Evolutionary conservation across 1,140 invertebrate genomes (phyloP).

Genomic region (Lucilia cuprina): DNA sequence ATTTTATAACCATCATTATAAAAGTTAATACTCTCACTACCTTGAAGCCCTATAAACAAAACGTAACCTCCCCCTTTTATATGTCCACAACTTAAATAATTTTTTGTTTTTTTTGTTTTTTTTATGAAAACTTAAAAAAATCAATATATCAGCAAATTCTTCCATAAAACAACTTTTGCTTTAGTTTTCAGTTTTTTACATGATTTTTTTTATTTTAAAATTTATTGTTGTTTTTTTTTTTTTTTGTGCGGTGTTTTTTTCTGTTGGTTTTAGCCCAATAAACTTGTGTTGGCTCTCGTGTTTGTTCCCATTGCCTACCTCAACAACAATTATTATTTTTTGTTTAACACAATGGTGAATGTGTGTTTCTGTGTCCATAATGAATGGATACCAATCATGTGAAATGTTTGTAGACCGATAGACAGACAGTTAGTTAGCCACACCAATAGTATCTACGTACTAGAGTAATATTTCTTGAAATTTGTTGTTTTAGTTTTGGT

Average conservation of each 20-base stretch:
- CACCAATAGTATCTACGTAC: background rate
- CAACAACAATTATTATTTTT: background rate
- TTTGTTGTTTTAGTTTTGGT: conserved; percentile 9
- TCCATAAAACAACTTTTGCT: no score
- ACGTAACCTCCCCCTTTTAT: no score
- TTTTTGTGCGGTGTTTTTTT: no score
- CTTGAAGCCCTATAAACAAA: no score
- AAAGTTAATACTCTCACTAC: no score
- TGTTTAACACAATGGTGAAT: background rate
- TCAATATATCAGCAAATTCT: background rate
- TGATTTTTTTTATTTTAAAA: no score
- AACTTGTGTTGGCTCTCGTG: background rate
- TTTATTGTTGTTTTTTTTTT: no score
- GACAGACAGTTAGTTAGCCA: background rate
- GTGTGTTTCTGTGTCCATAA: background rate
- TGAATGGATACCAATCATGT: background rate
- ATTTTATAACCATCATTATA: no score
- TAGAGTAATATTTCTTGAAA: background rate
- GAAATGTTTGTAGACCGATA: background rate
- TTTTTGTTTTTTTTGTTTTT: no score
- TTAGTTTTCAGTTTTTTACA: no score
- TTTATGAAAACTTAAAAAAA: background rate
- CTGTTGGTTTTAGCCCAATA: no score
- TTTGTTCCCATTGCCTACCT: conserved; percentile 31
- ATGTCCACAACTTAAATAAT: no score